A percentile compares a stretch with the other conserved stretches of the same genome.
Conservation (phyloP, 2,113 vertebrate genomes). For the Toxotes jaculatrix region DNA sequence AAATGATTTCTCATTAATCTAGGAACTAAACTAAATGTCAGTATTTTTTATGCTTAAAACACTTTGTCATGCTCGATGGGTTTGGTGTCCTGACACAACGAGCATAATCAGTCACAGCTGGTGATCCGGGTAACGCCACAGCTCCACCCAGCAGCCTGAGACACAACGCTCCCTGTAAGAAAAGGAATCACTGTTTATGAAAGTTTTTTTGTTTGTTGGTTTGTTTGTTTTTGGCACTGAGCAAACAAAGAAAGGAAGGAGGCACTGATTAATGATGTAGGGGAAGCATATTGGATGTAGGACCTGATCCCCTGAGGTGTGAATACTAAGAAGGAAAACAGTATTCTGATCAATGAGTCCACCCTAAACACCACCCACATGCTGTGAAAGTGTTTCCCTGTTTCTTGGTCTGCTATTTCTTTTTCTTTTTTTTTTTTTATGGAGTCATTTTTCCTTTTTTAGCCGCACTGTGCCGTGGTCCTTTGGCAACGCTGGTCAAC, state of each 20-base stretch:
- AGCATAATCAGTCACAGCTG: neutral
- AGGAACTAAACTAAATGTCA: neutral
- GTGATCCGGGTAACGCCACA: neutral
- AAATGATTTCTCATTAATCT: neutral
- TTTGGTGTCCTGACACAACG: neutral
- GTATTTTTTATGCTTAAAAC: neutral
- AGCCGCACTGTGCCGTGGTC: neutral
- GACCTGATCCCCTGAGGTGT: neutral
- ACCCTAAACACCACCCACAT: neutral
- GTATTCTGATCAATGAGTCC: slow-evolving; percentile 6
- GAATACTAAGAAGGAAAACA: neutral
- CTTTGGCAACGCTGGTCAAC: neutral
- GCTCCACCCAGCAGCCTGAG: too few relatives aligned
- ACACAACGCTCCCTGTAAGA: too few relatives aligned
- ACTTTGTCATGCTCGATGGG: neutral
- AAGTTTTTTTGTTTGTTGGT: neutral
- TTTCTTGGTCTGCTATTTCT: neutral
- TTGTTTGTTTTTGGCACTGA: neutral
- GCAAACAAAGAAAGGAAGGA: neutral
- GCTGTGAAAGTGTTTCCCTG: neutral
- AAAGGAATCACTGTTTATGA: neutral
- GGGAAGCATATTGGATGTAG: neutral
- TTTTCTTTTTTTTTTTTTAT: neutral
- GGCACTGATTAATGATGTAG: slow-evolving; percentile 2
- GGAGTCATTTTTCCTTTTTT: neutral